A percentile compares a stretch with the other conserved stretches of the same genome.
phyloP scores from a whole-genome alignment of 2,113 vertebrate species.

The Coptodon bakossiorum region DNA sequence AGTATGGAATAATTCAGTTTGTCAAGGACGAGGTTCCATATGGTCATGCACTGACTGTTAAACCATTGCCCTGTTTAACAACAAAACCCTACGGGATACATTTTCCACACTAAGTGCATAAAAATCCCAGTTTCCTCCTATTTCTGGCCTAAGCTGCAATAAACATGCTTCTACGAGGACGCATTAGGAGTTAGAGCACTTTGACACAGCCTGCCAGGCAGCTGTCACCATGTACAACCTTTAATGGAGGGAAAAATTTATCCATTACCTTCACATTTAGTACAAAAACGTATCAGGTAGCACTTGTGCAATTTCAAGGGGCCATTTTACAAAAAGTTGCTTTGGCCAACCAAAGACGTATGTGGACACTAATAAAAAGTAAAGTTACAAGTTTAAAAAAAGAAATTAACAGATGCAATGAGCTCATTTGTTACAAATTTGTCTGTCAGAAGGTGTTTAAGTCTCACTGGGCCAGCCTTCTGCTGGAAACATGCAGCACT shows the following conservation, averaged over 20 bases:
- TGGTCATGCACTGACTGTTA: background rate
- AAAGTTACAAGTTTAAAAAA: background rate
- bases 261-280: background rate
- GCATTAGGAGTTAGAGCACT: background rate
- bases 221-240: background rate
- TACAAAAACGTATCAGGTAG: background rate
- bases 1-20: background rate
- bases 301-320: background rate
- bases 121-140: background rate
- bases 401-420: background rate
- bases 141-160: background rate
- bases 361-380: background rate
- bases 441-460: background rate
- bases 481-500: background rate
- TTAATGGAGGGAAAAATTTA: conserved; percentile 11
- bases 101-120: background rate
- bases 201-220: background rate
- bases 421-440: background rate
- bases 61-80: background rate
- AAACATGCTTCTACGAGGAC: background rate
- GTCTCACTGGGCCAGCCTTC: background rate
- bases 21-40: background rate
- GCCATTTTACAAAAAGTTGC: background rate
- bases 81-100: background rate
- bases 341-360: background rate